Conservation (phyloP, 1,140 invertebrate genomes). For the Streblospio benedicti region DNA sequence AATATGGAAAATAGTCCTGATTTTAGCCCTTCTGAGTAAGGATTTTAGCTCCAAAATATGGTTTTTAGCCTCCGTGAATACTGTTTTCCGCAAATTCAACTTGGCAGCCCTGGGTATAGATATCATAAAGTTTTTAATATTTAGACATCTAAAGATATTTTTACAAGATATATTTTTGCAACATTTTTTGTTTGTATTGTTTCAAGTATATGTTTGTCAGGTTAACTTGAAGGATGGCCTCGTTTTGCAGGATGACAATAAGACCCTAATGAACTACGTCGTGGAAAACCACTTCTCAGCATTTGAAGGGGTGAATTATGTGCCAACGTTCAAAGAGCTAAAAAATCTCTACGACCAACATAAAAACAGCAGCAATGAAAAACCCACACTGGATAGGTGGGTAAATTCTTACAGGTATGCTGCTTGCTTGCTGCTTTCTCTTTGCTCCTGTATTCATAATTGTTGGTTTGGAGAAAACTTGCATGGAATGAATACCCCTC, state of each 20-base stretch:
- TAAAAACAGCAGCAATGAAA: conserved; percentile 58
- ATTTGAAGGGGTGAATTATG: conserved; percentile 88
- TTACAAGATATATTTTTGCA: neutral
- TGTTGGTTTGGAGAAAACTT: no score
- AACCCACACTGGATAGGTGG: conserved; percentile 24
- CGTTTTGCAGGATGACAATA: conserved; percentile 73
- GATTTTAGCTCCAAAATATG: no score
- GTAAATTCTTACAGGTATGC: no score
- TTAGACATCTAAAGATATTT: no score
- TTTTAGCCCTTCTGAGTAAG: no score
- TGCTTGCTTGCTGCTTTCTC: neutral
- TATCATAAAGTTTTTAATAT: no score
- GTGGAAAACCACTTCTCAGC: conserved; percentile 91
- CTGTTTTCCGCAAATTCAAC: no score
- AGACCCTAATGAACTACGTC: conserved; percentile 85
- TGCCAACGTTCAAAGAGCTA: conserved; percentile 90
- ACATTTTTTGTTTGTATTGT: neutral
- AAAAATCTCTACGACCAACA: conserved; percentile 88
- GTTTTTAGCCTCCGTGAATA: no score
- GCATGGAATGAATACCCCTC: no score
- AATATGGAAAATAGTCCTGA: no score
- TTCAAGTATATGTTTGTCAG: neutral
- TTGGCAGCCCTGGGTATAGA: no score
- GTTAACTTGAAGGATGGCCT: neutral
- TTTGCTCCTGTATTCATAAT: neutral